Conservation (phyloP, 2,888 invertebrate species). For the Chouioia cunea region DNA sequence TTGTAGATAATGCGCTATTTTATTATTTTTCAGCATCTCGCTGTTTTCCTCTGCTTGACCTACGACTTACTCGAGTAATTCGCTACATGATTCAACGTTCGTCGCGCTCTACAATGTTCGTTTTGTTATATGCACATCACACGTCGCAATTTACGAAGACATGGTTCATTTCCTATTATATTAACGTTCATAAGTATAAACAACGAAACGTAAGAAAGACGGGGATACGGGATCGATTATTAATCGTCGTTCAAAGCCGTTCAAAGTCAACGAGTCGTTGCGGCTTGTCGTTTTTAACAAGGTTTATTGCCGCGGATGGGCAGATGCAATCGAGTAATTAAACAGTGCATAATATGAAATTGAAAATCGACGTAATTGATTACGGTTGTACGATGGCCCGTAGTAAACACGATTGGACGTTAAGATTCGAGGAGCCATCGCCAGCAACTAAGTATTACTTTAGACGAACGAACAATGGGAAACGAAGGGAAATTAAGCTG, state of each 20-base stretch:
- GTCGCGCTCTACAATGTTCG: conserved; percentile 22
- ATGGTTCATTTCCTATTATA: conserved; percentile 31
- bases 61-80: conserved; percentile 37
- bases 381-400: no score
- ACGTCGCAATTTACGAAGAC: conserved; percentile 37
- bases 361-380: no score
- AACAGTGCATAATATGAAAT: no score
- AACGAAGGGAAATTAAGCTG: background rate
- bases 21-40: conserved; percentile 47
- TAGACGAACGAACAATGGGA: no score
- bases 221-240: conserved; percentile 35
- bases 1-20: conserved; percentile 66
- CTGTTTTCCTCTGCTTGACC: conserved; percentile 22
- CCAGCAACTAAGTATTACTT: no score
- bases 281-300: background rate
- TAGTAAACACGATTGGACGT: no score
- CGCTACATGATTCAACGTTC: conserved; percentile 24
- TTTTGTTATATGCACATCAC: conserved; percentile 36
- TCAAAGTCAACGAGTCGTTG: no score
- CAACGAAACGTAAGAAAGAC: conserved; percentile 10
- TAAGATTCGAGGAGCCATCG: no score
- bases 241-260: no score
- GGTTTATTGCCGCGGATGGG: background rate
- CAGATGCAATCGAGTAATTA: no score
- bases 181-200: no score